Conservation (phyloP, 2,797 vertebrate genomes). For the Rhynchotus rufescens region DNA sequence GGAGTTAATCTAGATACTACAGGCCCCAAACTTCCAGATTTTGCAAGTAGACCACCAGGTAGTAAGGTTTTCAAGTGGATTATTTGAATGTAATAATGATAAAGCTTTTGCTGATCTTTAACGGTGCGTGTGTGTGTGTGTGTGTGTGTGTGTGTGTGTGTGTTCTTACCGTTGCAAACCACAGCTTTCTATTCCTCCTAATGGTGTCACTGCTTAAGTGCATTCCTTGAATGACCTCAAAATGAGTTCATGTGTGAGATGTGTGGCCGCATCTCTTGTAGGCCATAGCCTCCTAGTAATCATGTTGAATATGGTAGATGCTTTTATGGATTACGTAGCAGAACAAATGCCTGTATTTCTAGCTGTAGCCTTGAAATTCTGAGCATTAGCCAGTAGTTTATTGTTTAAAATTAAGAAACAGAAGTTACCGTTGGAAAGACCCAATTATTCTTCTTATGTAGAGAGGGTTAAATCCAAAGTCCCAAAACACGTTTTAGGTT, state of each 20-base stretch:
- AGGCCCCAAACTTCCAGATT: slow-evolving; percentile 90
- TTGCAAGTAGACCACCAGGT: slow-evolving; percentile 90
- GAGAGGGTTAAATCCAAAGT: background rate
- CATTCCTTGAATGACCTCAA: background rate
- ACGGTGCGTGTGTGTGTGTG: background rate
- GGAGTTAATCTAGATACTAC: slow-evolving; percentile 87
- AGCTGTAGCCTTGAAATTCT: background rate
- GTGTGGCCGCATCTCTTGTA: background rate
- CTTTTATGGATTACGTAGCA: background rate
- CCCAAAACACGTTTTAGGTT: background rate
- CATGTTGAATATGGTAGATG: background rate
- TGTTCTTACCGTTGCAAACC: background rate
- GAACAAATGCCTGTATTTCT: background rate
- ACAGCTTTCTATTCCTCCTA: background rate
- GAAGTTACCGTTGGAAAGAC: background rate
- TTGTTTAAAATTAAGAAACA: background rate
- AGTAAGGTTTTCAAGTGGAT: slow-evolving; percentile 28
- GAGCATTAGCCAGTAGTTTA: background rate
- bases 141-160: background rate
- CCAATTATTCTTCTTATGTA: background rate
- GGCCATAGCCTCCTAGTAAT: background rate
- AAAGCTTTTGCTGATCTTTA: background rate
- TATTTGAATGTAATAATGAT: background rate
- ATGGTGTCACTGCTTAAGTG: background rate
- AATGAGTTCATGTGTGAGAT: background rate